phyloP scores from a whole-genome alignment of 2,888 invertebrate genomes.

The Cephalotes varians region DNA sequence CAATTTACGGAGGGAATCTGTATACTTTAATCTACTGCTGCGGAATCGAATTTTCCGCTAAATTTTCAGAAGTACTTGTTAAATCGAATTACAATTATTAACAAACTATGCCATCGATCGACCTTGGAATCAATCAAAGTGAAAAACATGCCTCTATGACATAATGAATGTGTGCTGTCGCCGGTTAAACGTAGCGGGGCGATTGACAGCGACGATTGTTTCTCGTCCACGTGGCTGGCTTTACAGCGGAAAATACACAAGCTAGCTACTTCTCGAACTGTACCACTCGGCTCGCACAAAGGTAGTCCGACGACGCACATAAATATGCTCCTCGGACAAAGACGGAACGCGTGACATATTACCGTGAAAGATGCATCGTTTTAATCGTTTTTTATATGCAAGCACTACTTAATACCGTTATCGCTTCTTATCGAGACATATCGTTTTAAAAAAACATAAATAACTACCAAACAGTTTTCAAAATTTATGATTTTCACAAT shows the following conservation, averaged over 20 bases:
- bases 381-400: conserved; percentile 28
- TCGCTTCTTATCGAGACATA: neutral
- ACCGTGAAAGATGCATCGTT: conserved; percentile 20
- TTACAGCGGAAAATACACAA: conserved; percentile 70
- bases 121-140: conserved; percentile 42
- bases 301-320: conserved; percentile 38
- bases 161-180: conserved; percentile 35
- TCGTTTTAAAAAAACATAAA: neutral
- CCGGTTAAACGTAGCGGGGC: conserved; percentile 55
- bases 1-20: neutral
- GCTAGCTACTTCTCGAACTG: conserved; percentile 65
- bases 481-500: neutral
- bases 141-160: conserved; percentile 30
- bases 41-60: neutral
- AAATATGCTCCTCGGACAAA: conserved; percentile 35
- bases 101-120: conserved; percentile 28
- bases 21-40: neutral
- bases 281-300: conserved; percentile 62
- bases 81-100: conserved; percentile 5
- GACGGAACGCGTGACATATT: conserved; percentile 36
- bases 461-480: neutral
- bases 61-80: neutral
- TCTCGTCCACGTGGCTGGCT: conserved; percentile 63
- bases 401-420: neutral
- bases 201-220: conserved; percentile 71